Conservation (phyloP, 2,113 vertebrate genomes). For the Morone saxatilis region DNA sequence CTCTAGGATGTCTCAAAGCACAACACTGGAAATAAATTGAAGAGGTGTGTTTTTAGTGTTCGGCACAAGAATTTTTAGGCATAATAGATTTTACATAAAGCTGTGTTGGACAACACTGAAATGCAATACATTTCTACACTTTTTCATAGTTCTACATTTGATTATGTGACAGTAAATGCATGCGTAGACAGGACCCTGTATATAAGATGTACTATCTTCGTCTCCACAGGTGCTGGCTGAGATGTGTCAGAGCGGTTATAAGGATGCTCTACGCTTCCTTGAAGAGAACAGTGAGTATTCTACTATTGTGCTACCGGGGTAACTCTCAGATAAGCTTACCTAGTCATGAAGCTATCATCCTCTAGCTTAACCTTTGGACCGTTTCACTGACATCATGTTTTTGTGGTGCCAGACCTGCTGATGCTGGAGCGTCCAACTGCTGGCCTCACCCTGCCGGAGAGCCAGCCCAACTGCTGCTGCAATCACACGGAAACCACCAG, state of each 20-base stretch:
- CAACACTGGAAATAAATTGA: too few relatives aligned
- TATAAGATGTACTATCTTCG: neutral
- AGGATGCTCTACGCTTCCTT: slow-evolving; percentile 90
- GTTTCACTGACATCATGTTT: slow-evolving; percentile 11
- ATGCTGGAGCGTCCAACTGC: slow-evolving; percentile 62
- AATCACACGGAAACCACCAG: slow-evolving; percentile 48
- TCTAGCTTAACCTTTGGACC: neutral
- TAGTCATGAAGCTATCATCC: neutral
- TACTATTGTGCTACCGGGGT: neutral
- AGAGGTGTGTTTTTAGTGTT: too few relatives aligned
- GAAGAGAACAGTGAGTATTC: slow-evolving; percentile 88
- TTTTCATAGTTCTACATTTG: too few relatives aligned
- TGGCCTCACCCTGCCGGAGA: slow-evolving; percentile 58
- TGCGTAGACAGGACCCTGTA: too few relatives aligned
- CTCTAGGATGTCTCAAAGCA: too few relatives aligned
- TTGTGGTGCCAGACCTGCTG: slow-evolving; percentile 84
- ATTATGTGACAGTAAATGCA: too few relatives aligned
- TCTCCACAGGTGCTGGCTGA: slow-evolving; percentile 87
- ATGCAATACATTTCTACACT: too few relatives aligned
- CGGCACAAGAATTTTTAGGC: too few relatives aligned
- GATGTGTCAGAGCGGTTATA: slow-evolving; percentile 92
- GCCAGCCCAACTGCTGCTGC: slow-evolving; percentile 36
- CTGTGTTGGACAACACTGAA: too few relatives aligned
- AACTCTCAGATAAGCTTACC: neutral
- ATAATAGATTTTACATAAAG: too few relatives aligned